Conservation (phyloP, 2,888 invertebrate species). For the Parasteatoda lunata region DNA sequence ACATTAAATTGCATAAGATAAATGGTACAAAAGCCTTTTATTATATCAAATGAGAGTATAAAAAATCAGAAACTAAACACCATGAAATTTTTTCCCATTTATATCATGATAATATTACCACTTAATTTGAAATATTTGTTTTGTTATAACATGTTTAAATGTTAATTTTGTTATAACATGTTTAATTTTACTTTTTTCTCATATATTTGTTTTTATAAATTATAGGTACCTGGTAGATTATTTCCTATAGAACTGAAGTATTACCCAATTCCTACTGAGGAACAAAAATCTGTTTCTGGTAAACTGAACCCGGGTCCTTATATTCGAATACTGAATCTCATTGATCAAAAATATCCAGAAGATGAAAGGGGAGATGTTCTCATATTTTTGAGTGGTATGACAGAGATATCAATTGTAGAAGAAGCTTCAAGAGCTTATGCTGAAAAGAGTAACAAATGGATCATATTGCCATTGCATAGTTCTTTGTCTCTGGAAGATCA, state of each 20-base stretch:
- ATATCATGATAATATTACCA: no score
- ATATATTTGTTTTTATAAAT: background rate
- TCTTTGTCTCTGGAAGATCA: slow-evolving; percentile 94
- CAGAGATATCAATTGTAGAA: slow-evolving; percentile 90
- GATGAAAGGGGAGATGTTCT: slow-evolving; percentile 93
- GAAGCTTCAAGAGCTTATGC: slow-evolving; percentile 89
- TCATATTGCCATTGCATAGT: slow-evolving; percentile 93
- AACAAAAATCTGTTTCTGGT: slow-evolving; percentile 80
- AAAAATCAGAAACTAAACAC: no score
- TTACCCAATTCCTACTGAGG: slow-evolving; percentile 81
- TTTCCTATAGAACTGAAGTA: slow-evolving; percentile 94
- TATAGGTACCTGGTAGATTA: slow-evolving; percentile 92
- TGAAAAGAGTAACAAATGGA: slow-evolving; percentile 88
- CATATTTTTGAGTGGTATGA: slow-evolving; percentile 95
- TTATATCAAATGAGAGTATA: no score
- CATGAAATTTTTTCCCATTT: no score
- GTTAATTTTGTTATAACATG: no score
- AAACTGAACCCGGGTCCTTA: slow-evolving; percentile 95
- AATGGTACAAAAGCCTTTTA: no score
- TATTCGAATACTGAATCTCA: slow-evolving; percentile 90
- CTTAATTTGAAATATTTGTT: no score
- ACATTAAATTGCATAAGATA: no score
- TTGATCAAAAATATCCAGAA: slow-evolving; percentile 90
- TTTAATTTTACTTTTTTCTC: no score
- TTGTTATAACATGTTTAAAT: no score